Evolutionary conservation across 2,888 invertebrate species (phyloP), one percentile per base, ranked within the genome.

Genomic region (Frankliniella intonsa): DNA sequence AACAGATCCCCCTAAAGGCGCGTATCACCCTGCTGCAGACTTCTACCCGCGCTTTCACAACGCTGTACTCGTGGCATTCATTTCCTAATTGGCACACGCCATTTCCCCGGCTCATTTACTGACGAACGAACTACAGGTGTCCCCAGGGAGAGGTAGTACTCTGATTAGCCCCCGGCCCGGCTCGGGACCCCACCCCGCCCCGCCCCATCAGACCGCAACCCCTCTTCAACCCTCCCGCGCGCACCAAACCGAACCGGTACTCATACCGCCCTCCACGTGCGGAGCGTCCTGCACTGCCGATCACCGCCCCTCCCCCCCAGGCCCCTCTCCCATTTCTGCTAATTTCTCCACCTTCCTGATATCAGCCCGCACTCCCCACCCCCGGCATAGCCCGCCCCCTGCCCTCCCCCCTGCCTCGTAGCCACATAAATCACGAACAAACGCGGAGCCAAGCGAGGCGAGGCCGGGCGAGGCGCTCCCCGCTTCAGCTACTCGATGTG

Each of bases 391-490:
- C 62, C 62, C 62, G 7, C 62, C 62, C 55, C 55, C 62, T 14
- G 7, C 62, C 62, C 62, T 17, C 62, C 11, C 62, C 62, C n/a
- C 17, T 17, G 7, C 17, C 62, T 11, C 62, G 62, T 14, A 25
- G 25, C 69, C 69, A 76, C 69, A 76, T 76, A 76, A 76, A 76
- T 76, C 69, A 76, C 69, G 69, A 76, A 76, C 69, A 76, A 76
- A 76, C 22, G 69, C 69, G 69, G 25, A 25, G 69, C 69, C 22
- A 0, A 55, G 55, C 55, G 62, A 62, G 62, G 62, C 62, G 62
- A 25, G 69, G 55, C 55, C 12, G 14, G 62, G 62, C 62, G 62
- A 25, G 69, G 25, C 69, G n/a, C 11, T 69, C 69, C 69, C 69
- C 25, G 25, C 25, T 25, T 25, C 55, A 19, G 69, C 69, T 25